phyloP scores from a whole-genome alignment of 2,888 invertebrate species.

The Mystacides longicornis region DNA sequence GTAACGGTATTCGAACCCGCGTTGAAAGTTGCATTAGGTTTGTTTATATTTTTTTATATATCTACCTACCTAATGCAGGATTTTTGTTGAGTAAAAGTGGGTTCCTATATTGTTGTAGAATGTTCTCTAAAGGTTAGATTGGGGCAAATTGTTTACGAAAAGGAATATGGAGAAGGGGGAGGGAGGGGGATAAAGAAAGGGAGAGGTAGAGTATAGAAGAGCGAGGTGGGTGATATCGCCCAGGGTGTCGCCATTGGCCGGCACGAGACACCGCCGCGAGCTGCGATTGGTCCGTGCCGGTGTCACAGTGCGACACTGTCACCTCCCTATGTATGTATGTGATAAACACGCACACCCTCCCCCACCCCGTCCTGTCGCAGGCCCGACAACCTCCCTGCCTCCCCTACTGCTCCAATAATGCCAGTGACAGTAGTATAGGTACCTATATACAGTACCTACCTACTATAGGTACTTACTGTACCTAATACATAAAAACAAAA shows the following conservation, averaged over 20 bases:
- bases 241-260: slow-evolving; percentile 18
- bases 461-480: no score
- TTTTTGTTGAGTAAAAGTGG: no score
- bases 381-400: no score
- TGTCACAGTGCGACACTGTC: slow-evolving; percentile 15
- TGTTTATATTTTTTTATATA: no score
- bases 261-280: slow-evolving; percentile 12
- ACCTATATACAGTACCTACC: no score
- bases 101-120: no score
- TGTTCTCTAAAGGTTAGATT: no score
- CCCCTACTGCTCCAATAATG: neutral
- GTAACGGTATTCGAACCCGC: no score
- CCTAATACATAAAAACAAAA: no score
- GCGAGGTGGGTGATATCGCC: slow-evolving; percentile 12
- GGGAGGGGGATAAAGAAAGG: slow-evolving; percentile 2
- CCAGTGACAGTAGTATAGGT: neutral
- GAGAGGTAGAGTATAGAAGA: neutral
- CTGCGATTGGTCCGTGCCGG: slow-evolving; percentile 12
- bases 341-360: neutral
- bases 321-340: neutral
- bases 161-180: neutral
- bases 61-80: no score
- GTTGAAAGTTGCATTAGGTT: no score
- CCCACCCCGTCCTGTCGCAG: neutral
- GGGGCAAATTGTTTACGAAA: neutral